phyloP scores from a whole-genome alignment of 2,888 invertebrate species.

The Eupithecia inturbata region DNA sequence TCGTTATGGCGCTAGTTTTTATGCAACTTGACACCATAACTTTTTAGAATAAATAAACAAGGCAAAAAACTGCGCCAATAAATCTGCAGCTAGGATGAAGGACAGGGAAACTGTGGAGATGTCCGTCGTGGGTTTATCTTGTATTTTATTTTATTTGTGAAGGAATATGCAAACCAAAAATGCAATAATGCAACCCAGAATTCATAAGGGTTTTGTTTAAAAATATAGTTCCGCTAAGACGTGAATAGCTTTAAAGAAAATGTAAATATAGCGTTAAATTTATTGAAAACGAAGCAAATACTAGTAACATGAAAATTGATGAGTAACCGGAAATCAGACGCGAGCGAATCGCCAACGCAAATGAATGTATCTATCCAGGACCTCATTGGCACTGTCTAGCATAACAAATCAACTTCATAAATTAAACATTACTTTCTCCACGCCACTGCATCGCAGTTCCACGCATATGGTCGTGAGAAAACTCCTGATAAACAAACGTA shows the following conservation, averaged over 20 bases:
- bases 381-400: constrained; percentile 38
- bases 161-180: too few species aligned
- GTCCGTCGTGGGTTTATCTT: constrained; percentile 10
- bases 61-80: constrained; percentile 64
- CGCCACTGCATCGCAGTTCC: constrained; percentile 54
- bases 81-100: constrained; percentile 63
- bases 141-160: too few species aligned
- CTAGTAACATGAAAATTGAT: constrained; percentile 30
- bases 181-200: too few species aligned
- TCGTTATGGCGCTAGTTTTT: constrained; percentile 54
- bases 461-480: constrained; percentile 76
- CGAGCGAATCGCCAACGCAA: constrained; percentile 43
- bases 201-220: not conserved
- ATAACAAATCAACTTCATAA: constrained; percentile 45
- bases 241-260: constrained; percentile 1
- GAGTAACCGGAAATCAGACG: constrained; percentile 37
- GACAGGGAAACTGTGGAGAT: constrained; percentile 50
- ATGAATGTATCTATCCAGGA: constrained; percentile 38
- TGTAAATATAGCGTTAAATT: not conserved
- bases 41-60: constrained; percentile 70
- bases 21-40: constrained; percentile 69
- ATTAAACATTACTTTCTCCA: constrained; percentile 56
- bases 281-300: constrained; percentile 11
- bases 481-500: constrained; percentile 67
- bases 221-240: not conserved